Evolutionary conservation across 2,888 invertebrate species (phyloP).

Genomic region (Rhagonycha fulva): DNA sequence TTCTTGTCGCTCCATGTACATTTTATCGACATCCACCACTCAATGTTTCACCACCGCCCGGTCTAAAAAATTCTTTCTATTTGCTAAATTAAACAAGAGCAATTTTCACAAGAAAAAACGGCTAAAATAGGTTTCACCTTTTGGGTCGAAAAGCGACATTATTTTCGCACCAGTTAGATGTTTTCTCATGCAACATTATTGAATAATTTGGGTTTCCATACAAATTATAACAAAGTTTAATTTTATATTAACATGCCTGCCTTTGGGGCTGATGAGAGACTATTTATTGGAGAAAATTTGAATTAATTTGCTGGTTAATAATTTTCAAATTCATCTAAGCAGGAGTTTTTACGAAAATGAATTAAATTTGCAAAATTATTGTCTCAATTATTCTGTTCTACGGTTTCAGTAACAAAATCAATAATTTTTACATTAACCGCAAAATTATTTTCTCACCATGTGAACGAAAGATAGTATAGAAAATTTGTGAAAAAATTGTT

Average conservation of each 20-base stretch:
- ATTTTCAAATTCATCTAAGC: not conserved
- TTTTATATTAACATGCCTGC: not conserved
- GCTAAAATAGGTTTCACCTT: not conserved
- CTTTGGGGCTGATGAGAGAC: not conserved
- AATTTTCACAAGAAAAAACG: not conserved
- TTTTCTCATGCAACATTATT: not conserved
- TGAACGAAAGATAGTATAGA: too few species aligned
- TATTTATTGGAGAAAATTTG: not conserved
- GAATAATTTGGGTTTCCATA: not conserved
- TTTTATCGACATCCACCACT: not conserved
- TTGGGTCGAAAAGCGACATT: not conserved
- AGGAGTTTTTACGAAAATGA: not conserved
- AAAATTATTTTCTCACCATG: too few species aligned
- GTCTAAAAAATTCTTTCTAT: not conserved
- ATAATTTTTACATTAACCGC: not conserved
- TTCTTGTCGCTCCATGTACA: not conserved
- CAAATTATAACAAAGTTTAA: not conserved
- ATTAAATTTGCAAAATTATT: not conserved
- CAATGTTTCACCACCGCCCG: not conserved
- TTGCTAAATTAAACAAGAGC: not conserved
- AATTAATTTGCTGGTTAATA: not conserved
- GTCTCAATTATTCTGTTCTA: not conserved
- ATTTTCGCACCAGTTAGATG: not conserved
- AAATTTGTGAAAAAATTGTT: too few species aligned
- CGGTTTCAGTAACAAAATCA: not conserved